Conservation (phyloP, 1,140 invertebrate species). For the Prorops nasuta region DNA sequence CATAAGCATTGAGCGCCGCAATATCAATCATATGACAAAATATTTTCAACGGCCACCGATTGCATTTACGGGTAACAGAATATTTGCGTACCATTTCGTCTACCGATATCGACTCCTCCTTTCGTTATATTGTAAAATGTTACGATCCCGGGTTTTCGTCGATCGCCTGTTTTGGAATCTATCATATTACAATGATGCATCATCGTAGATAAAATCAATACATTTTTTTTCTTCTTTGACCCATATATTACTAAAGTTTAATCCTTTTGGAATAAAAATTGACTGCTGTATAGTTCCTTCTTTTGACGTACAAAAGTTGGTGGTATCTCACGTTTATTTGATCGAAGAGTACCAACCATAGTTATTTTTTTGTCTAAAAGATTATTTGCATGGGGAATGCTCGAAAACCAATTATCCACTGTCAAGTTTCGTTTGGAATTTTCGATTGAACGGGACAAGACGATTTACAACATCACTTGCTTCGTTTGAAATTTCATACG, state of each 20-base stretch:
- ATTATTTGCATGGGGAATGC: conserved; percentile 23
- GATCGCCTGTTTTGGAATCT: conserved; percentile 21
- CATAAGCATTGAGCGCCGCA: conserved; percentile 13
- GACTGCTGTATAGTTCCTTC: conserved; percentile 8
- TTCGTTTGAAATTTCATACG: conserved; percentile 17
- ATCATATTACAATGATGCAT: conserved; percentile 35
- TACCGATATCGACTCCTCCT: conserved; percentile 35
- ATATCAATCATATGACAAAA: conserved; percentile 28
- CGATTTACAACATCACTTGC: conserved; percentile 28
- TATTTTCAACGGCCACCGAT: conserved; percentile 33
- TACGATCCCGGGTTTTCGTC: conserved; percentile 35
- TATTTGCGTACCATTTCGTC: conserved; percentile 33
- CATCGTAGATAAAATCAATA: conserved; percentile 37
- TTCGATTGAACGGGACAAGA: conserved; percentile 22
- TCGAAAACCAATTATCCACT: conserved; percentile 34
- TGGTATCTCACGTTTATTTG: conserved; percentile 40
- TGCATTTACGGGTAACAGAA: conserved; percentile 23
- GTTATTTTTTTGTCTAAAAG: conserved; percentile 36
- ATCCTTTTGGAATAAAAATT: conserved; percentile 34
- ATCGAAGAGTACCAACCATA: conserved; percentile 34
- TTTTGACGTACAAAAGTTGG: conserved; percentile 29
- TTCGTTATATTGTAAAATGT: conserved; percentile 39
- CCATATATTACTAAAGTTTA: conserved; percentile 38
- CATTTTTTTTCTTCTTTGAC: conserved; percentile 38
- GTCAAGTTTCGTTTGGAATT: conserved; percentile 30